Evolutionary conservation across 2,113 vertebrate species (phyloP), one percentile per base, ranked within the genome.

Genomic region (Pleuronectes platessa): DNA sequence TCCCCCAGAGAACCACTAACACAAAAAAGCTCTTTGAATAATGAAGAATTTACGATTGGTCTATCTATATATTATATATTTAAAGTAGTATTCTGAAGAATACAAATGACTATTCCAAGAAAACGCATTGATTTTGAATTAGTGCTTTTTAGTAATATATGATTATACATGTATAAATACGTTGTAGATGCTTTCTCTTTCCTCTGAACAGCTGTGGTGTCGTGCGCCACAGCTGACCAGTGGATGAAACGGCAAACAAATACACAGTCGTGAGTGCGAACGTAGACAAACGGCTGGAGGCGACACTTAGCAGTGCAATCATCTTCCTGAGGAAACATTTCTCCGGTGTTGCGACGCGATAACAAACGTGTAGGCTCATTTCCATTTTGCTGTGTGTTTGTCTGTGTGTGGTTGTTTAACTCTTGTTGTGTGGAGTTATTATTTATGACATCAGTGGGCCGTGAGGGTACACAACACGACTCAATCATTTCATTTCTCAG

Each of bases 81-180:
- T 89, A 89, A 31, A 86, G 62, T 68, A 51, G 74, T 86, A 81
- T 83, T 88, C 83, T 85, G 72, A 75, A 60, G 60, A 79, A 89
- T 76, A 85, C 69, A 42, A 27, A 66, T 61, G 88, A 53, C 79
- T 79, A 82, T 88, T 88, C 59, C 59, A 63, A 81, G 45, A 86
- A 86, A 74, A 76, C 40, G 20, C 71, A 14, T 80, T 63, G 31
- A 70, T 81, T 85, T 56, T 56, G 68, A 81, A 66, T 87, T 23
- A 54, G 68, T 75, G 71, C 77, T 80, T 83, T 89, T 80, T 85
- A 82, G 77, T 92, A 81, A 91, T 87, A 83, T 90, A 87, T 90
- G 31, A 71, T 17, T 17, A 82, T 66, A 73, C 81, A 70, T 86
- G 47, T 81, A 55, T 47, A 76, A 78, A 70, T 89, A 81, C 87